These are phyloP conservation scores for Apodemus agrarius DNA, from an alignment of 2,797 vertebrate species.

Conservation along the genomic window DNA sequence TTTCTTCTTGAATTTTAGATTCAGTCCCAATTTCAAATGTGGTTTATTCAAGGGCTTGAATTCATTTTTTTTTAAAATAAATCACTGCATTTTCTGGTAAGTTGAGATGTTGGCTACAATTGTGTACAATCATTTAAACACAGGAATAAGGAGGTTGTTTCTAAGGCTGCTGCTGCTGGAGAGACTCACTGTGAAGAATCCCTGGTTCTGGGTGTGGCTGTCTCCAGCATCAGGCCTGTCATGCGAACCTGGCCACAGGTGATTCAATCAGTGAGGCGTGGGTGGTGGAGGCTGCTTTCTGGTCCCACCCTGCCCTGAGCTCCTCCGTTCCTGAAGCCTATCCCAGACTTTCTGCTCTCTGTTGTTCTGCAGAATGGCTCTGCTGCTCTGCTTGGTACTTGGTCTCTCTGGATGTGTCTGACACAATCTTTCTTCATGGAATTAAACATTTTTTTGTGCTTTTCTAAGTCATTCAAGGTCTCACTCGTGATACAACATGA, in stretches of 20 bases:
- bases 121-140: conserved; percentile 34
- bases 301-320: no score
- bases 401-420: not conserved
- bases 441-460: not conserved
- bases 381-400: not conserved
- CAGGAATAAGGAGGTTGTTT: not conserved
- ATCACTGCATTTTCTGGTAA: conserved; percentile 78
- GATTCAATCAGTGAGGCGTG: not conserved
- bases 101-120: conserved; percentile 45
- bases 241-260: no score
- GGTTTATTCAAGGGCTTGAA: conserved; percentile 74
- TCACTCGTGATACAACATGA: accelerated
- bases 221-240: no score
- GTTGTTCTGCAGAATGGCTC: no score
- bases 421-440: not conserved
- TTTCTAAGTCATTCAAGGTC: not conserved
- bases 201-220: not conserved
- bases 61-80: conserved; percentile 70
- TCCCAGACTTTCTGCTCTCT: accelerated
- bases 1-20: not conserved
- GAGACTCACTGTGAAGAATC: not conserved
- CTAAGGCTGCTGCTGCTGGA: not conserved
- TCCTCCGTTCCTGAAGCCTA: no score
- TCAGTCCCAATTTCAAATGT: conserved; percentile 22
- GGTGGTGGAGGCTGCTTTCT: no score